These are phyloP conservation scores for Xestobium rufovillosum DNA, from an alignment of 2,888 invertebrate species.

Conservation along the genomic window DNA sequence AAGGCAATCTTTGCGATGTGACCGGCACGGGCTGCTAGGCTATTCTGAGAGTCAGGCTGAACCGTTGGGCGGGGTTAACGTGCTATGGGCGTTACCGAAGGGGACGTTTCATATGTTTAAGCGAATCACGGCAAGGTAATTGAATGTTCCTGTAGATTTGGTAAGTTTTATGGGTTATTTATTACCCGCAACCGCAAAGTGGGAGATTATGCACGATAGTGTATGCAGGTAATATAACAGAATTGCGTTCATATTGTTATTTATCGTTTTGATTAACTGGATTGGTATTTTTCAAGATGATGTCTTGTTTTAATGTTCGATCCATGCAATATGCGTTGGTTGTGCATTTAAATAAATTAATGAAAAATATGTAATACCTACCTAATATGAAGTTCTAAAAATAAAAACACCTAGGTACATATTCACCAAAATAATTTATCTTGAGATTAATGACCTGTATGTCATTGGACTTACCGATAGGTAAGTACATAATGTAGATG, in stretches of 20 bases:
- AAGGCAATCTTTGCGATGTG: slow-evolving; percentile 38
- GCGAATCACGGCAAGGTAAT: slow-evolving; percentile 32
- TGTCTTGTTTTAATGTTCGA: slow-evolving; percentile 35
- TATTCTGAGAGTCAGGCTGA: slow-evolving; percentile 35
- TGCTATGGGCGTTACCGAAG: slow-evolving; percentile 27
- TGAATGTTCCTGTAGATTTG: slow-evolving; percentile 31
- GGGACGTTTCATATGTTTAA: slow-evolving; percentile 23
- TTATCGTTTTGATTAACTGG: slow-evolving; percentile 31
- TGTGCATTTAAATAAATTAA: no score
- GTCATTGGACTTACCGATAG: no score
- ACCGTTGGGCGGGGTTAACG: slow-evolving; percentile 35
- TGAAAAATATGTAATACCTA: no score
- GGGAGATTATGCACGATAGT: slow-evolving; percentile 30
- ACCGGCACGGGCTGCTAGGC: slow-evolving; percentile 36
- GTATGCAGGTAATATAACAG: slow-evolving; percentile 19
- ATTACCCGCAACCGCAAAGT: slow-evolving; percentile 30
- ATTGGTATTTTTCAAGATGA: slow-evolving; percentile 33
- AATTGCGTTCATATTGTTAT: slow-evolving; percentile 30
- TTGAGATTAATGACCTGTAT: no score
- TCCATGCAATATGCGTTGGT: no score
- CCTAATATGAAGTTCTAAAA: no score
- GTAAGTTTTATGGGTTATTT: slow-evolving; percentile 40
- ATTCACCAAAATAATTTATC: no score
- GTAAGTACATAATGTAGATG: no score
- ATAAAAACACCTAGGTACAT: no score